Evolutionary conservation across 2,113 vertebrate genomes (phyloP).

Genomic region (Prolemur simus): DNA sequence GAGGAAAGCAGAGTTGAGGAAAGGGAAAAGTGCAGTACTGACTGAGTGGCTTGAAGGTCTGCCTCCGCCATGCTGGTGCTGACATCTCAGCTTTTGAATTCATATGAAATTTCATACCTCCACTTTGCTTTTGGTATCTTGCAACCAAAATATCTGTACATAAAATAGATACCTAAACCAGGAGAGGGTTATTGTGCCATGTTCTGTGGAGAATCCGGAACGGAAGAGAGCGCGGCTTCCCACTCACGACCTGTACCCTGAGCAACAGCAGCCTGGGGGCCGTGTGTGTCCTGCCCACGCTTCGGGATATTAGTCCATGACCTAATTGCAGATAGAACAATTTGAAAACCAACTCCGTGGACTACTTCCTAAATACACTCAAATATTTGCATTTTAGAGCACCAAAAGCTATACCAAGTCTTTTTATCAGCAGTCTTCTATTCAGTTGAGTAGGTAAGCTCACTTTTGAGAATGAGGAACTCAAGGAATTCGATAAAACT

Average conservation of each 20-base stretch:
- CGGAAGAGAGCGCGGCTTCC: too few relatives aligned
- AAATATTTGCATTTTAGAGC: background rate
- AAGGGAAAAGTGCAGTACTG: background rate
- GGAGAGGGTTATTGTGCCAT: background rate
- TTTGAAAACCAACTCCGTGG: background rate
- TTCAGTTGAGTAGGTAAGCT: background rate
- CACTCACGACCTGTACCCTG: background rate
- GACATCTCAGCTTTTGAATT: background rate
- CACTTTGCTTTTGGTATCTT: background rate
- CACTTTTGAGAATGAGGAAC: background rate
- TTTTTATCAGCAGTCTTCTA: background rate
- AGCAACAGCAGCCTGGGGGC: background rate
- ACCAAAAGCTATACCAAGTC: background rate
- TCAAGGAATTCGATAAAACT: background rate
- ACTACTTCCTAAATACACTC: background rate
- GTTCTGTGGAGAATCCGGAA: background rate
- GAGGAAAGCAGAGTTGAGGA: background rate
- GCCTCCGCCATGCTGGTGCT: background rate
- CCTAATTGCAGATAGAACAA: background rate
- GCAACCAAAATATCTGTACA: background rate
- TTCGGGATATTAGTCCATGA: background rate
- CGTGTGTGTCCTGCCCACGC: background rate
- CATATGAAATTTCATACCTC: background rate
- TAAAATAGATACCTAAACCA: background rate
- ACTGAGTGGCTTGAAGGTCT: background rate